Evolutionary conservation across 2,113 vertebrate species (phyloP).

Genomic region (Desmodus rotundus): DNA sequence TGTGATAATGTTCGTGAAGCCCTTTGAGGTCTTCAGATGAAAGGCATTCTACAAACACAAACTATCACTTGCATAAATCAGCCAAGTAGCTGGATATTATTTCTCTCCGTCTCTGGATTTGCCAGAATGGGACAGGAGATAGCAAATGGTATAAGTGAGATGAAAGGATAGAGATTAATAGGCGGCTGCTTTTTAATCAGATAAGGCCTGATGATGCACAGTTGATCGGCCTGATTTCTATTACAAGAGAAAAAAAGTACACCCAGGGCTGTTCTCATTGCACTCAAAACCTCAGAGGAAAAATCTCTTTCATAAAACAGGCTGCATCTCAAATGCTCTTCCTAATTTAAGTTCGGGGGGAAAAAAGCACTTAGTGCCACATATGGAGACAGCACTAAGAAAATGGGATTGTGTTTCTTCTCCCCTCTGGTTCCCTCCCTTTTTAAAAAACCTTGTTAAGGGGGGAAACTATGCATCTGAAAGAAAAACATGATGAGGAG

Average conservation of each 20-base stretch:
- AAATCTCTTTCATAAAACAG: slow-evolving; percentile 40
- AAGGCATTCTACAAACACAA: slow-evolving; percentile 44
- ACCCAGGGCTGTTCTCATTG: slow-evolving; percentile 42
- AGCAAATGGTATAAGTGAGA: slow-evolving; percentile 30
- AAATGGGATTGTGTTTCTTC: slow-evolving; percentile 75
- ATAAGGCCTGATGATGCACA: slow-evolving; percentile 1
- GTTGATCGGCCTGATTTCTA: slow-evolving; percentile 25
- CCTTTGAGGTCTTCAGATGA: slow-evolving; percentile 59
- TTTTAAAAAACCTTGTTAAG: slow-evolving; percentile 73
- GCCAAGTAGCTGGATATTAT: not conserved
- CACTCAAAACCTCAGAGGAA: slow-evolving; percentile 58
- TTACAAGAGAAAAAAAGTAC: not conserved
- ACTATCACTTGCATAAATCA: slow-evolving; percentile 41
- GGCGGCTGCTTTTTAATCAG: slow-evolving; percentile 44
- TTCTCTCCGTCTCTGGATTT: slow-evolving; percentile 37
- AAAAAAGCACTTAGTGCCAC: slow-evolving; percentile 45
- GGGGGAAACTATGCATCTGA: slow-evolving; percentile 77
- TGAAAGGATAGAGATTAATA: slow-evolving; percentile 26
- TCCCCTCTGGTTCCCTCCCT: not conserved
- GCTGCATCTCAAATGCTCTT: slow-evolving; percentile 49
- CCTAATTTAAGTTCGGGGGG: slow-evolving; percentile 62
- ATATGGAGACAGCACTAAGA: slow-evolving; percentile 64
- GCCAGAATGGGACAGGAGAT: slow-evolving; percentile 26
- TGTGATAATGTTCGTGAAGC: not conserved
- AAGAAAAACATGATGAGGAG: slow-evolving; percentile 78